phyloP scores from a whole-genome alignment of 2,888 invertebrate species.

The Brachyptera risi region DNA sequence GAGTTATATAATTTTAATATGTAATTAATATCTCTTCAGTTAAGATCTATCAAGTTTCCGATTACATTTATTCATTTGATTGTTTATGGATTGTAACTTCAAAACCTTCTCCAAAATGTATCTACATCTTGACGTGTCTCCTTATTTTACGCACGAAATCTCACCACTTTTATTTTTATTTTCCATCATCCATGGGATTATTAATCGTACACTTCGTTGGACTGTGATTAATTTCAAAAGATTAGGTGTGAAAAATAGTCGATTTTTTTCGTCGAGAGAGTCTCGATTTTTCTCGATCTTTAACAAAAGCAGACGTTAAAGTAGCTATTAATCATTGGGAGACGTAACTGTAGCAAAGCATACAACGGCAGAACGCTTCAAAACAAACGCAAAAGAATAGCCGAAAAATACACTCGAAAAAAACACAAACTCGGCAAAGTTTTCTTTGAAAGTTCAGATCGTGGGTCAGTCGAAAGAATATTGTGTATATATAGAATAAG shows the following conservation, averaged over 20 bases:
- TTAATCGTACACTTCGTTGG: background rate
- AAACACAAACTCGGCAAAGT: slow-evolving; percentile 11
- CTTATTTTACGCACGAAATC: too few species aligned
- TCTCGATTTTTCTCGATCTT: slow-evolving; percentile 20
- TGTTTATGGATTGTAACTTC: too few species aligned
- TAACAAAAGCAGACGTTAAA: background rate
- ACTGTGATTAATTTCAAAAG: slow-evolving; percentile 9
- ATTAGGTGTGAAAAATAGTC: slow-evolving; percentile 15
- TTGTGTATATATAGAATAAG: too few species aligned
- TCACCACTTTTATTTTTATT: too few species aligned
- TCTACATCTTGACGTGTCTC: too few species aligned
- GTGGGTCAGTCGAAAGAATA: slow-evolving; percentile 13
- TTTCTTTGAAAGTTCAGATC: background rate
- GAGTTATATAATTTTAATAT: too few species aligned
- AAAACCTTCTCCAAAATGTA: too few species aligned
- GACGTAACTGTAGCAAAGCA: too few species aligned
- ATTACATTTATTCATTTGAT: too few species aligned
- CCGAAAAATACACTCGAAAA: background rate
- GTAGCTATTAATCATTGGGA: background rate
- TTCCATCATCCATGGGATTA: background rate
- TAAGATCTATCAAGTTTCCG: too few species aligned
- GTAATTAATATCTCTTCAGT: too few species aligned
- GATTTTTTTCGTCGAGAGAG: background rate
- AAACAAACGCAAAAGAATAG: background rate
- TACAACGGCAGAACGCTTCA: too few species aligned